phyloP scores from a whole-genome alignment of 2,888 invertebrate species.

The Actias luna region DNA sequence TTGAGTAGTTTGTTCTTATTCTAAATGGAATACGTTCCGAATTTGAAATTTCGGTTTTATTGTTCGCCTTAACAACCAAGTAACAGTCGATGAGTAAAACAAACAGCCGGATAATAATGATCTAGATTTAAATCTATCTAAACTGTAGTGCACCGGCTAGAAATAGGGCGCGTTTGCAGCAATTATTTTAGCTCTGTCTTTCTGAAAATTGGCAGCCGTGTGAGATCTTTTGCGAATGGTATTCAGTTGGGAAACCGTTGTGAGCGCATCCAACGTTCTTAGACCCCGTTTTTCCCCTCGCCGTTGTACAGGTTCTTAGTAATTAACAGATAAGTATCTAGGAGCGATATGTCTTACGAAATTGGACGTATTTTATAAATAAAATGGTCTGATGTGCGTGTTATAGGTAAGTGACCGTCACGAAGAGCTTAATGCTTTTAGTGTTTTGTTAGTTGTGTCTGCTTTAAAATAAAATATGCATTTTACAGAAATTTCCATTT shows the following conservation, averaged over 20 bases:
- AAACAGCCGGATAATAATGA: conserved; percentile 60
- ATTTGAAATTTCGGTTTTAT: conserved; percentile 23
- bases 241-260: conserved; percentile 80
- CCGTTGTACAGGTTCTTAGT: conserved; percentile 21
- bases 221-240: conserved; percentile 75
- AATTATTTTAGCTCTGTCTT: conserved; percentile 82
- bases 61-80: conserved; percentile 6
- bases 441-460: conserved; percentile 2
- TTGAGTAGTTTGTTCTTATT: background rate
- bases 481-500: background rate
- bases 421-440: conserved; percentile 23
- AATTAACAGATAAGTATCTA: conserved; percentile 32
- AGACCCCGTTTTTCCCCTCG: conserved; percentile 50
- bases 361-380: conserved; percentile 72
- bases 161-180: conserved; percentile 79
- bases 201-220: conserved; percentile 81
- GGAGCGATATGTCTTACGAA: conserved; percentile 53
- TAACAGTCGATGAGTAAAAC: conserved; percentile 38
- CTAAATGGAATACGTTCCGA: conserved; percentile 19
- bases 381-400: conserved; percentile 77
- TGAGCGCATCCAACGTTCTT: conserved; percentile 50
- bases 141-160: conserved; percentile 67
- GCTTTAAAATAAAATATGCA: background rate
- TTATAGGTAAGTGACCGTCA: conserved; percentile 72
- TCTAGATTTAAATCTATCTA: conserved; percentile 75